phyloP scores from a whole-genome alignment of 2,888 invertebrate genomes.

The Chloroclystis v-ata region DNA sequence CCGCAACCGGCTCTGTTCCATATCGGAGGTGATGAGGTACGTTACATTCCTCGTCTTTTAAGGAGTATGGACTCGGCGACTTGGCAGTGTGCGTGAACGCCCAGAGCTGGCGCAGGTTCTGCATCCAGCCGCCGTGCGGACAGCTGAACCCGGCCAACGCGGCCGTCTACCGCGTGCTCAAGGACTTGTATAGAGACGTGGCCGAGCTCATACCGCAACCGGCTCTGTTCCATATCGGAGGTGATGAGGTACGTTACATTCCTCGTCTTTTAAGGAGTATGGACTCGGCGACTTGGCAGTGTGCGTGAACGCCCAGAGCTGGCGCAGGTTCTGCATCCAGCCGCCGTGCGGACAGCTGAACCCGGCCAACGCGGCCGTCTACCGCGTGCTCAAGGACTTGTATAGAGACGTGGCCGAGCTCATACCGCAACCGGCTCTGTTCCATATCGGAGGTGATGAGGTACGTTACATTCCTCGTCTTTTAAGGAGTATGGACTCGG shows the following conservation, averaged over 20 bases:
- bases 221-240: slow-evolving; percentile 88
- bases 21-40: slow-evolving; percentile 91
- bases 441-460: slow-evolving; percentile 93
- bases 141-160: slow-evolving; percentile 89
- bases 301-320: slow-evolving; percentile 82
- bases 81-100: slow-evolving; percentile 83
- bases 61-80: slow-evolving; percentile 79
- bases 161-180: slow-evolving; percentile 81
- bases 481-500: slow-evolving; percentile 79
- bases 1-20: slow-evolving; percentile 82
- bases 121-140: slow-evolving; percentile 91
- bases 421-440: slow-evolving; percentile 77
- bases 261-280: slow-evolving; percentile 56
- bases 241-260: slow-evolving; percentile 82
- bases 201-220: slow-evolving; percentile 77
- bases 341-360: slow-evolving; percentile 93
- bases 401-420: slow-evolving; percentile 82
- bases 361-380: slow-evolving; percentile 84
- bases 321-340: slow-evolving; percentile 85
- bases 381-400: slow-evolving; percentile 81
- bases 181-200: slow-evolving; percentile 83
- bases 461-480: too few relatives aligned
- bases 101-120: slow-evolving; percentile 83
- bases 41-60: slow-evolving; percentile 3
- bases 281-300: slow-evolving; percentile 83